phyloP scores from a whole-genome alignment of 2,113 vertebrate genomes.

The Anser brachyrhynchus region DNA sequence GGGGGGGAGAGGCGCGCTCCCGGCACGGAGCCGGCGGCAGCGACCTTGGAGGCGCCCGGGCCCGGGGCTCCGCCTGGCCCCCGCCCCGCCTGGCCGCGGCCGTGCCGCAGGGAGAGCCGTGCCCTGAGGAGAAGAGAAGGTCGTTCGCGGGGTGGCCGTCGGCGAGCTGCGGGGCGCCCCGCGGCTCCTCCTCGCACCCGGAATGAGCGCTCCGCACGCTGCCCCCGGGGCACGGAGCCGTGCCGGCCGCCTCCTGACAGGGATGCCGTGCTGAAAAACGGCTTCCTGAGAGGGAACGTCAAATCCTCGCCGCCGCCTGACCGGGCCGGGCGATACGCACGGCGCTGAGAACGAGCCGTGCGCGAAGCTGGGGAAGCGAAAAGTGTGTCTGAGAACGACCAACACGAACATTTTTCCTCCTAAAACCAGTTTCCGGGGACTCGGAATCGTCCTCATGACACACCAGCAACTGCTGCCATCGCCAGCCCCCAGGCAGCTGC shows the following conservation, averaged over 20 bases:
- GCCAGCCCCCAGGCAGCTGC: not conserved
- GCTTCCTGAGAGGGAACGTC: not conserved
- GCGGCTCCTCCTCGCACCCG: not conserved
- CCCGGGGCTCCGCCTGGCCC: no score
- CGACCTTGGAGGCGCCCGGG: no score
- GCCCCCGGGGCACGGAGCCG: not conserved
- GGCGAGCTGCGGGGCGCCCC: no score
- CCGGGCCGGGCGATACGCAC: not conserved
- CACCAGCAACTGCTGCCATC: not conserved
- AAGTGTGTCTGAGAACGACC: not conserved
- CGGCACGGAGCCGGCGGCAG: no score
- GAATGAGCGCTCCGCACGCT: not conserved
- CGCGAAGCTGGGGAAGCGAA: not conserved
- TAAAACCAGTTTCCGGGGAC: not conserved
- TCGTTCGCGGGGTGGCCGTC: no score
- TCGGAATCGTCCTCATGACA: not conserved
- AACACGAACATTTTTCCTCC: not conserved
- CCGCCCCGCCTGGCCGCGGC: not conserved
- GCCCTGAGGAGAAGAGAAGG: no score
- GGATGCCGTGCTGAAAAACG: not conserved
- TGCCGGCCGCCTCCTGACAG: not conserved
- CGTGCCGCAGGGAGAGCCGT: no score
- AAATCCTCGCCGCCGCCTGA: not conserved
- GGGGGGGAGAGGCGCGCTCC: no score
- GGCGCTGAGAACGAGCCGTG: not conserved